Evolutionary conservation across 2,797 vertebrate genomes (phyloP), one percentile per base, ranked within the genome.

Genomic region (Mormyrus hasselquistii): DNA sequence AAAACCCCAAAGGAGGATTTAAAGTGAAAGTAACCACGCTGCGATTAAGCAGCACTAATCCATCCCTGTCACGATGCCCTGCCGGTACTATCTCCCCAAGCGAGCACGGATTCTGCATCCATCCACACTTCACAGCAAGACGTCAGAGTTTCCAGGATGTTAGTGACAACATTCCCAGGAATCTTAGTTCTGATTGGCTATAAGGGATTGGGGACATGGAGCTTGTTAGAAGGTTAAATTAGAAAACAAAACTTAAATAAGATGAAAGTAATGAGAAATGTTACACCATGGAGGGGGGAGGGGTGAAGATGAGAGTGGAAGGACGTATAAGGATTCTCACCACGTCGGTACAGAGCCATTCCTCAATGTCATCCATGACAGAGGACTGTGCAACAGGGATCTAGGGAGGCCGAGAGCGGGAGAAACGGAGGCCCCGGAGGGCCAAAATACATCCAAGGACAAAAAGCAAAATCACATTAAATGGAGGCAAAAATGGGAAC

Each of bases 361-460:
- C 97, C 97, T 99, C 98, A 97, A 99, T 99, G 97, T 99, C 98
- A 97, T 99, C 98, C 98, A 99, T 99, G 96, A 99, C 97, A 96
- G 98, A 99, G 96, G 98, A 97, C 97, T 98, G 98, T 94, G 96
- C 96, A 94, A 99, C 98, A 52, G 98, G 98, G 95, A 99, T 99
- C 98, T 99, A 98, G 93, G 96, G 95, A 96, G 96, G 55, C 95
- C 96, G 94, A 92, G 95, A 95, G 93, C 96, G 92, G 94, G 94
- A 94, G 87, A 93, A 94, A 93, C 95, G 92, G 95, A 90, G 88
- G 94, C 92, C 95, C 95, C 94, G 92, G 94, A 97, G 97, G 96
- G 96, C 96, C 96, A 96, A 94, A 95, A 92, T 95, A 95, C 87
- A 94, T 92, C 93, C 95, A 94, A 92, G 86, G 93, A 89, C 91